Conservation (phyloP, 2,797 vertebrate genomes). For the Semotilus atromaculatus region DNA sequence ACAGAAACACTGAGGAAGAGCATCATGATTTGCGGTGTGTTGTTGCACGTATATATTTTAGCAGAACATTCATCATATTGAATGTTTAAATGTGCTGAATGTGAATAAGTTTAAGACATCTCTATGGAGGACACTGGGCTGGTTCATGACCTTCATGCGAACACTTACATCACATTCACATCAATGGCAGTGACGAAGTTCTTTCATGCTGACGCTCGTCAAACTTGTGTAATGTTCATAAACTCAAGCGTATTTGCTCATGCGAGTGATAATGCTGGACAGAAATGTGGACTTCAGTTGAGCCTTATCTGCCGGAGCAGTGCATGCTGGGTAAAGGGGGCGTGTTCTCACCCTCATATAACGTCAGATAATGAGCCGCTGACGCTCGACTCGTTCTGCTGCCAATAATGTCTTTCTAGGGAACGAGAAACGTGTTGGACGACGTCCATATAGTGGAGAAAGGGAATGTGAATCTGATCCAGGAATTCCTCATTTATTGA, state of each 20-base stretch:
- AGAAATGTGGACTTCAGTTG: slow-evolving; percentile 3
- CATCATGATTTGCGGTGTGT: neutral
- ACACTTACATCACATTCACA: neutral
- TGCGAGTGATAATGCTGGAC: neutral
- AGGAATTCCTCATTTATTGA: neutral
- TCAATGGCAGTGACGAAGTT: neutral
- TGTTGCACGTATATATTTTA: neutral
- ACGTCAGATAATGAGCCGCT: neutral
- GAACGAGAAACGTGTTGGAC: neutral
- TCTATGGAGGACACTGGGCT: neutral
- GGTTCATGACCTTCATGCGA: neutral
- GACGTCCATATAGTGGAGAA: neutral
- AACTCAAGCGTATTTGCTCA: neutral
- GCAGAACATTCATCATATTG: neutral
- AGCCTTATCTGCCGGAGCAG: neutral
- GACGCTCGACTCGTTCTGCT: slow-evolving; percentile 5
- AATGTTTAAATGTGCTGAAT: neutral
- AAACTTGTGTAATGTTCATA: neutral
- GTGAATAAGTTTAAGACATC: neutral
- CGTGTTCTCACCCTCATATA: neutral
- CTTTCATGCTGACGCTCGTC: neutral
- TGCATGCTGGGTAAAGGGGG: slow-evolving; percentile 20
- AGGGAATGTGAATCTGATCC: neutral
- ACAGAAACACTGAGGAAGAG: neutral
- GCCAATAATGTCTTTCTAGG: slow-evolving; percentile 11